These are phyloP conservation scores for Caenorhabditis sp. DNA, from an alignment of 2,888 invertebrate genomes.

Conservation along the genomic window DNA sequence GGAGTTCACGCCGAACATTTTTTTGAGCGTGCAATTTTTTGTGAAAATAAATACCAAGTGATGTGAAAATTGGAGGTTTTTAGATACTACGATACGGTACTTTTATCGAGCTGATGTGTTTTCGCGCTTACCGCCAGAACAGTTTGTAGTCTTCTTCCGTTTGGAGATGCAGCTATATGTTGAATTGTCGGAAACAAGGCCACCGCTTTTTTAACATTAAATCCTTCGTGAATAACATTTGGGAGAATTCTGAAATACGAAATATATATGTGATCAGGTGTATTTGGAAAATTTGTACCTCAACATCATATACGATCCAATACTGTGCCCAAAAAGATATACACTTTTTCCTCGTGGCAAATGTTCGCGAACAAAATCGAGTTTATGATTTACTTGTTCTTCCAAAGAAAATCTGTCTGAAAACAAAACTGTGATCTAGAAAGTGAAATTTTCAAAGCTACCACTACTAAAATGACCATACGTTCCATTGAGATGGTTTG, in stretches of 20 bases:
- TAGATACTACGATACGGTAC: no score
- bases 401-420: slow-evolving; percentile 59
- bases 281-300: no score
- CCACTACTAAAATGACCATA: background rate
- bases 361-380: slow-evolving; percentile 56
- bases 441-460: background rate
- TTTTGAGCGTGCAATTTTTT: no score
- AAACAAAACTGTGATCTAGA: background rate
- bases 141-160: slow-evolving; percentile 49
- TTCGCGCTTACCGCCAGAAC: slow-evolving; percentile 2
- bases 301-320: slow-evolving; percentile 62
- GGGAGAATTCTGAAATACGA: slow-evolving; percentile 53
- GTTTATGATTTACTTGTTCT: slow-evolving; percentile 61
- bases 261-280: no score
- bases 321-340: slow-evolving; percentile 62
- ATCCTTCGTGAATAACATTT: slow-evolving; percentile 46
- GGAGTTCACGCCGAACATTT: no score
- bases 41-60: no score
- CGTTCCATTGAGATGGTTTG: slow-evolving; percentile 25
- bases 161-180: slow-evolving; percentile 61
- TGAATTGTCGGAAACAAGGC: slow-evolving; percentile 64
- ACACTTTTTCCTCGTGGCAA: slow-evolving; percentile 49
- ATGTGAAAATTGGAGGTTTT: no score
- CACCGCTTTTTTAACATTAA: slow-evolving; percentile 48
- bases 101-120: no score